These are phyloP conservation scores for Drosophila virilis DNA, from an alignment of 1,140 invertebrate species.

Conservation along the genomic window DNA sequence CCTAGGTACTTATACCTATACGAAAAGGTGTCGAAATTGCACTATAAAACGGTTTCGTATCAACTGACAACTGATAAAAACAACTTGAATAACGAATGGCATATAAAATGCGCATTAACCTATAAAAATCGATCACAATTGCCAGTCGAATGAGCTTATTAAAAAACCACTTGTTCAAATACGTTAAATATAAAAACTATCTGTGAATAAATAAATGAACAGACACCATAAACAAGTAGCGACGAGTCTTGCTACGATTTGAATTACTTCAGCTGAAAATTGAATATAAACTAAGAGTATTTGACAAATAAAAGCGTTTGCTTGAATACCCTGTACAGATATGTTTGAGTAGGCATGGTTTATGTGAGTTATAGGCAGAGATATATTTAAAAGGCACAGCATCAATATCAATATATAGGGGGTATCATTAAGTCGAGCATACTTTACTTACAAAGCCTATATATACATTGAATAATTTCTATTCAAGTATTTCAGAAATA, in stretches of 20 bases:
- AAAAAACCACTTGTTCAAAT: conserved; percentile 40
- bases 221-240: conserved; percentile 22
- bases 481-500: not conserved
- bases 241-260: not conserved
- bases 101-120: conserved; percentile 25
- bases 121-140: conserved; percentile 22
- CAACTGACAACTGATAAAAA: conserved; percentile 26
- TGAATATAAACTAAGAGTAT: not conserved
- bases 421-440: not conserved
- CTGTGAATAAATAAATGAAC: conserved; percentile 5
- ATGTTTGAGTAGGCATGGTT: too few relatives aligned
- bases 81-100: conserved; percentile 19
- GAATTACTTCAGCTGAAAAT: conserved; percentile 1
- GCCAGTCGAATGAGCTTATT: conserved; percentile 11
- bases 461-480: not conserved
- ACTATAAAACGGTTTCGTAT: conserved; percentile 16
- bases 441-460: not conserved
- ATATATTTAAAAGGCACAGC: not conserved
- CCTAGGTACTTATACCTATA: not conserved
- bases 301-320: not conserved
- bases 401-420: too few relatives aligned
- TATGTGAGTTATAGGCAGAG: not conserved
- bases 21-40: conserved; percentile 1
- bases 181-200: conserved; percentile 22
- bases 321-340: not conserved